These are phyloP conservation scores for Patella vulgata DNA, from an alignment of 1,140 invertebrate species.

Conservation along the genomic window DNA sequence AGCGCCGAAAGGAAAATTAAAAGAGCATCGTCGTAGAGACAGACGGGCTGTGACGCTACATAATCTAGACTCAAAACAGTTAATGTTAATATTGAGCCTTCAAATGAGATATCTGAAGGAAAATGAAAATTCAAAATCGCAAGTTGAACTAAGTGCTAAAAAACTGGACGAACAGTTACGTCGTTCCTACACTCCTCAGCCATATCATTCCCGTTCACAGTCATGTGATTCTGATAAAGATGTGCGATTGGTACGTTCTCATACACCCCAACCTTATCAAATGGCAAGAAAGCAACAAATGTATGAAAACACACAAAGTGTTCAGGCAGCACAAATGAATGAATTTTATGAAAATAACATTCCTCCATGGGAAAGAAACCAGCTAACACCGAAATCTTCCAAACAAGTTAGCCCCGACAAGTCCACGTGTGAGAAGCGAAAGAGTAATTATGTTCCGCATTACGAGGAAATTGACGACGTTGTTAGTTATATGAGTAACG, in stretches of 20 bases:
- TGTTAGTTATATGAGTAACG: neutral
- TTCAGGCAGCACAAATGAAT: neutral
- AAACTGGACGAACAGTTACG: constrained; percentile 18
- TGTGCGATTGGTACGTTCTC: constrained; percentile 37
- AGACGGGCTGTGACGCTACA: constrained; percentile 53
- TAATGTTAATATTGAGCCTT: constrained; percentile 54
- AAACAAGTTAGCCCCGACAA: neutral
- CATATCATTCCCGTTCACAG: constrained; percentile 12
- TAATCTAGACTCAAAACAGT: constrained; percentile 52
- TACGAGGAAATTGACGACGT: constrained; percentile 30
- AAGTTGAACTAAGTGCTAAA: constrained; percentile 16
- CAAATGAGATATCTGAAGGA: constrained; percentile 57
- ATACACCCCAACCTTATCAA: constrained; percentile 49
- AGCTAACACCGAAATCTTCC: constrained; percentile 3
- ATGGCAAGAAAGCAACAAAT: neutral
- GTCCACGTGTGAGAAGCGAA: neutral
- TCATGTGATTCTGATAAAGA: neutral
- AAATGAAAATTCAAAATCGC: constrained; percentile 32
- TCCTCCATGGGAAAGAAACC: constrained; percentile 5
- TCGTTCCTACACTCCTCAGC: constrained; percentile 44
- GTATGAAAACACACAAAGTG: neutral
- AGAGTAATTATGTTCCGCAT: constrained; percentile 5
- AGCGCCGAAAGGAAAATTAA: constrained; percentile 36
- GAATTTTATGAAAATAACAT: constrained; percentile 13
- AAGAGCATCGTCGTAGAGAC: constrained; percentile 45